Percentiles rank a stretch among this genome's conserved stretches.
phyloP scores from a whole-genome alignment of 2,797 vertebrate genomes.

The Arctocebus calabarensis region DNA sequence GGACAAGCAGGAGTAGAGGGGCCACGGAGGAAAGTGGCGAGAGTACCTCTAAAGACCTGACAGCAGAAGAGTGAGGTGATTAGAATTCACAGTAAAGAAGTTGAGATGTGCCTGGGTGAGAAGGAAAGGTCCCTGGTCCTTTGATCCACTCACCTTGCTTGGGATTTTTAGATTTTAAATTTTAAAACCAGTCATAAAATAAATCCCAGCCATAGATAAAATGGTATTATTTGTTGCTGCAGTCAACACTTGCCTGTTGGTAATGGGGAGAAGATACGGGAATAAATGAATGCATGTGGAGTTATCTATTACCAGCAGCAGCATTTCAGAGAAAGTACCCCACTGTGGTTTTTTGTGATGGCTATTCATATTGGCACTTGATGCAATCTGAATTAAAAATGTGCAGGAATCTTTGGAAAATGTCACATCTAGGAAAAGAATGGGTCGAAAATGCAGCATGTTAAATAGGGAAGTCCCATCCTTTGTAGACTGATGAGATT shows the following conservation, averaged over 20 bases:
- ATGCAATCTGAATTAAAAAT: background rate
- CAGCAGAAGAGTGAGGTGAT: background rate
- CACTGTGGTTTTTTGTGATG: background rate
- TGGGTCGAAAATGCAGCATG: background rate
- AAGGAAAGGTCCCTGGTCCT: background rate
- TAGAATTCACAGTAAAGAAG: background rate
- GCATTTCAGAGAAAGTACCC: background rate
- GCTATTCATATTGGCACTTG: background rate
- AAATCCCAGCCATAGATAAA: slow-evolving; percentile 20
- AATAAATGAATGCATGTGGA: background rate
- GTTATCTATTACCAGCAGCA: background rate
- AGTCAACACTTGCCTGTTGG: background rate
- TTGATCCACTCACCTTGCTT: background rate
- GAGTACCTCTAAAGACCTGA: background rate
- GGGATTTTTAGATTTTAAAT: background rate
- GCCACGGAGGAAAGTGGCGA: background rate
- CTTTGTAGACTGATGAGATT: background rate
- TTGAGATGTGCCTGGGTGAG: background rate
- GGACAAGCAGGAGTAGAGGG: background rate
- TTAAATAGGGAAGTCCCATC: background rate
- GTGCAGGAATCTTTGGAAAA: slow-evolving; percentile 8
- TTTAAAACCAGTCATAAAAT: background rate
- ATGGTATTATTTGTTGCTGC: slow-evolving; percentile 1
- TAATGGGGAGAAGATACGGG: background rate
- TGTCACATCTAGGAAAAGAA: background rate